Conservation (phyloP, 2,888 invertebrate genomes). For the Chymomyza procnemis region DNA sequence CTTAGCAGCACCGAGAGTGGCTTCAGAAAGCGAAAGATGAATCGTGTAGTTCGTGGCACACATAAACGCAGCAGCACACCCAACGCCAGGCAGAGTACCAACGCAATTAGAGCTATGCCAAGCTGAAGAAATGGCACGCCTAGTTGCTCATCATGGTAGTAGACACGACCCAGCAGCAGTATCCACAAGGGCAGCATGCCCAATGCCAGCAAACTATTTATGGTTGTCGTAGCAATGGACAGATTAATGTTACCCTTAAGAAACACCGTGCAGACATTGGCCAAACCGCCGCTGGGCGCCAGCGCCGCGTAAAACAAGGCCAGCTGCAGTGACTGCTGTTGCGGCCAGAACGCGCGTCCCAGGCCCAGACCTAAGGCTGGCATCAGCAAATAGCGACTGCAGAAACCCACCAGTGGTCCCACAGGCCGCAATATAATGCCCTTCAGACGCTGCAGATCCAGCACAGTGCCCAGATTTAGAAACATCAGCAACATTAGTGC, state of each 20-base stretch:
- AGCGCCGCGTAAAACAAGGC: slow-evolving; percentile 92
- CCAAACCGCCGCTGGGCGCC: slow-evolving; percentile 92
- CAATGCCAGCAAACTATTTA: slow-evolving; percentile 90
- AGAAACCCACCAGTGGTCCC: slow-evolving; percentile 87
- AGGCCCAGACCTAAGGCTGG: slow-evolving; percentile 82
- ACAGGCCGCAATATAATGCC: slow-evolving; percentile 84
- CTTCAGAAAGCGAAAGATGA: slow-evolving; percentile 88
- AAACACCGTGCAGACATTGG: slow-evolving; percentile 94
- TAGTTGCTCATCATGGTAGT: slow-evolving; percentile 83
- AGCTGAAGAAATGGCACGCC: slow-evolving; percentile 87
- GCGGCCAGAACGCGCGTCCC: slow-evolving; percentile 81
- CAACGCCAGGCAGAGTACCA: slow-evolving; percentile 85
- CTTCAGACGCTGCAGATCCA: slow-evolving; percentile 86
- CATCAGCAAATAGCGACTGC: slow-evolving; percentile 88
- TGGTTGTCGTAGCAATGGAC: slow-evolving; percentile 94
- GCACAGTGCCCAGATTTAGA: slow-evolving; percentile 91
- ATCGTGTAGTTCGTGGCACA: slow-evolving; percentile 83
- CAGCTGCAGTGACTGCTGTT: slow-evolving; percentile 83
- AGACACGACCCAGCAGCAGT: slow-evolving; percentile 86
- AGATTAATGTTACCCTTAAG: slow-evolving; percentile 93
- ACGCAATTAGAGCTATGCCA: slow-evolving; percentile 84
- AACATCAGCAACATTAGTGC: slow-evolving; percentile 87
- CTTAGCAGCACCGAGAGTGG: slow-evolving; percentile 87
- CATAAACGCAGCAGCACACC: slow-evolving; percentile 83
- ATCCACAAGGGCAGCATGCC: slow-evolving; percentile 93